phyloP scores from a whole-genome alignment of 1,140 invertebrate genomes.

The Drosophila nannoptera region DNA sequence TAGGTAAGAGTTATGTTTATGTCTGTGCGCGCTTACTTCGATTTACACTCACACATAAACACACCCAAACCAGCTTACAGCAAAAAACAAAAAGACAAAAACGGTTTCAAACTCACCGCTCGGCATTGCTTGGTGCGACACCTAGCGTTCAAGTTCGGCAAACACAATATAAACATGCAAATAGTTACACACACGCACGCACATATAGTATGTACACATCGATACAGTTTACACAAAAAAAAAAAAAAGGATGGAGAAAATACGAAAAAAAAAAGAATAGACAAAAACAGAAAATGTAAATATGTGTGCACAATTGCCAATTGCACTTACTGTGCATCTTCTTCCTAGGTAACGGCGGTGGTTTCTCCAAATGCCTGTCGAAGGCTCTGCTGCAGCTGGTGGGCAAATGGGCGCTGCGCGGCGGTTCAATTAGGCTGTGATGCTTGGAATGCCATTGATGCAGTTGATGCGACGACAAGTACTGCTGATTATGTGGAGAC shows the following conservation, averaged over 20 bases:
- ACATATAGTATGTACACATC: slow-evolving; percentile 1
- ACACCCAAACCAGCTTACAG: not conserved
- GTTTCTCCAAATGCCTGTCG: slow-evolving; percentile 81
- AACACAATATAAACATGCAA: slow-evolving; percentile 13
- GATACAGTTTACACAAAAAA: slow-evolving; percentile 15
- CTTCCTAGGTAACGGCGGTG: slow-evolving; percentile 93
- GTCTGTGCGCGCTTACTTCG: slow-evolving; percentile 12
- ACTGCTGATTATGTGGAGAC: slow-evolving; percentile 51
- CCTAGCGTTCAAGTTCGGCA: slow-evolving; percentile 37
- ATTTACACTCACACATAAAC: slow-evolving; percentile 18
- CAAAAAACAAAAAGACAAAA: not conserved
- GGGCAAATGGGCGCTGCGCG: slow-evolving; percentile 44
- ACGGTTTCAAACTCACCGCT: slow-evolving; percentile 49
- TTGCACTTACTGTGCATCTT: slow-evolving; percentile 94
- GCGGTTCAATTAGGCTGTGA: slow-evolving; percentile 69
- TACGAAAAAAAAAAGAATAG: slow-evolving; percentile 32
- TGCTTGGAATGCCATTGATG: slow-evolving; percentile 71
- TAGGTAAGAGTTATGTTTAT: not conserved
- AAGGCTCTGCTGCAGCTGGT: slow-evolving; percentile 53
- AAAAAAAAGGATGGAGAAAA: slow-evolving; percentile 46
- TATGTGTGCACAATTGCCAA: slow-evolving; percentile 44
- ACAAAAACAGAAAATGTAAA: slow-evolving; percentile 49
- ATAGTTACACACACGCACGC: slow-evolving; percentile 19
- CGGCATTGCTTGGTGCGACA: slow-evolving; percentile 40
- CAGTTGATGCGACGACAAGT: slow-evolving; percentile 43